Conservation (phyloP, 2,797 vertebrate species). For the Silurus lanzhouensis region DNA sequence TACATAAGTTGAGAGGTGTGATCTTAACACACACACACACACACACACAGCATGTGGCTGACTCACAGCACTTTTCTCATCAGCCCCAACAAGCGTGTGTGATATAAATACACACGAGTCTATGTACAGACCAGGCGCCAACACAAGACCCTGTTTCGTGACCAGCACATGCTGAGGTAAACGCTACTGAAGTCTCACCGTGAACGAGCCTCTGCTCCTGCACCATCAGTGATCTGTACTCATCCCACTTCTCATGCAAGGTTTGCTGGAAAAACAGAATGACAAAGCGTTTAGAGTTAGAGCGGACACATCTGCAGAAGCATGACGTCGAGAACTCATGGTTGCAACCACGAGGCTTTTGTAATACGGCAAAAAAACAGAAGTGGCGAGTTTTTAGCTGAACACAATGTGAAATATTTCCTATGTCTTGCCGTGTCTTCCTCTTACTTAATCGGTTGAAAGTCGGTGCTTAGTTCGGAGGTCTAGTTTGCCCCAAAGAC, state of each 20-base stretch:
- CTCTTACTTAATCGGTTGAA: not conserved
- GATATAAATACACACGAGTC: not conserved
- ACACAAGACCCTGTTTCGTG: not conserved
- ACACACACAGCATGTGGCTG: not conserved
- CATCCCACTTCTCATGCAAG: slow-evolving; percentile 94
- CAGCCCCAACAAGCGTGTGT: not conserved
- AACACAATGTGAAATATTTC: not conserved
- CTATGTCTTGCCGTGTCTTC: not conserved
- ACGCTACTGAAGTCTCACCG: slow-evolving; percentile 71
- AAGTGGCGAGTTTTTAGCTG: slow-evolving; percentile 1
- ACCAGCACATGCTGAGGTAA: not conserved
- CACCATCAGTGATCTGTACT: slow-evolving; percentile 90
- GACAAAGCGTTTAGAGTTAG: not conserved
- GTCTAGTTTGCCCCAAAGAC: too few relatives aligned
- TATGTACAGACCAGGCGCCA: not conserved
- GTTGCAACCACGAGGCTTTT: not conserved
- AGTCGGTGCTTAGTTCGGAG: not conserved
- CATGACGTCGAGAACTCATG: not conserved
- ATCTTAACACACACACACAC: not conserved
- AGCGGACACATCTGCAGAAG: not conserved
- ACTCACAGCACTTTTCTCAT: not conserved
- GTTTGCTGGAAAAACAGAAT: slow-evolving; percentile 80
- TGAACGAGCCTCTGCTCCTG: slow-evolving; percentile 92
- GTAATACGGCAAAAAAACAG: not conserved
- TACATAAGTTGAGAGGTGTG: too few relatives aligned